Conservation (phyloP, 2,888 invertebrate genomes). For the Dyspetes luteomarginatus region DNA sequence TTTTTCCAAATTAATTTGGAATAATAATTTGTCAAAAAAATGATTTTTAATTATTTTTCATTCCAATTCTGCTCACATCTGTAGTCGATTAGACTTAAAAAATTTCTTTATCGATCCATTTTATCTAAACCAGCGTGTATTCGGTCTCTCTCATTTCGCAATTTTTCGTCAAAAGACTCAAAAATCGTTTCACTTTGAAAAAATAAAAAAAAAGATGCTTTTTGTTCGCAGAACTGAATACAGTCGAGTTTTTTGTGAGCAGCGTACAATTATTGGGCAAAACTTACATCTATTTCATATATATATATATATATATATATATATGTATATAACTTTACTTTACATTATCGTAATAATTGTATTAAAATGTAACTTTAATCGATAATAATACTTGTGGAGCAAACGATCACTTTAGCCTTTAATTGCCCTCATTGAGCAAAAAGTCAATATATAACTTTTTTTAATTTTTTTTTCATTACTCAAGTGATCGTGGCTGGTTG, state of each 20-base stretch:
- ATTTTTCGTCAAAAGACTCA: too few species aligned
- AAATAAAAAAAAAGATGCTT: neutral
- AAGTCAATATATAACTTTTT: neutral
- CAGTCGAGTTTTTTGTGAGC: neutral
- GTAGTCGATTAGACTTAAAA: slow-evolving; percentile 43
- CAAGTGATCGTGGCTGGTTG: neutral
- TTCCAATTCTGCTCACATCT: slow-evolving; percentile 16
- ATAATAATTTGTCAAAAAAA: too few species aligned
- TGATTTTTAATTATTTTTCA: neutral
- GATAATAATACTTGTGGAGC: slow-evolving; percentile 43
- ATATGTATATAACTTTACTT: too few species aligned
- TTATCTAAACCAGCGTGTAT: slow-evolving; percentile 14
- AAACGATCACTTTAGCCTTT: neutral
- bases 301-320: too few species aligned
- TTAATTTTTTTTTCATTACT: neutral
- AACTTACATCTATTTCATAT: slow-evolving; percentile 11
- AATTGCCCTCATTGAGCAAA: neutral
- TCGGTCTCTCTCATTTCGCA: slow-evolving; percentile 11
- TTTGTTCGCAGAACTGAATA: neutral
- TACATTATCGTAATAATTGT: slow-evolving; percentile 27
- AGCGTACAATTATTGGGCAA: slow-evolving; percentile 7
- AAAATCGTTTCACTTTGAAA: neutral
- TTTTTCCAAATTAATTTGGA: too few species aligned
- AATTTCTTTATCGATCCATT: too few species aligned
- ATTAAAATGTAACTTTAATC: slow-evolving; percentile 47